Percentiles rank a stretch among this genome's conserved stretches.
Conservation (phyloP, 2,113 vertebrate genomes). For the Isurus oxyrinchus region DNA sequence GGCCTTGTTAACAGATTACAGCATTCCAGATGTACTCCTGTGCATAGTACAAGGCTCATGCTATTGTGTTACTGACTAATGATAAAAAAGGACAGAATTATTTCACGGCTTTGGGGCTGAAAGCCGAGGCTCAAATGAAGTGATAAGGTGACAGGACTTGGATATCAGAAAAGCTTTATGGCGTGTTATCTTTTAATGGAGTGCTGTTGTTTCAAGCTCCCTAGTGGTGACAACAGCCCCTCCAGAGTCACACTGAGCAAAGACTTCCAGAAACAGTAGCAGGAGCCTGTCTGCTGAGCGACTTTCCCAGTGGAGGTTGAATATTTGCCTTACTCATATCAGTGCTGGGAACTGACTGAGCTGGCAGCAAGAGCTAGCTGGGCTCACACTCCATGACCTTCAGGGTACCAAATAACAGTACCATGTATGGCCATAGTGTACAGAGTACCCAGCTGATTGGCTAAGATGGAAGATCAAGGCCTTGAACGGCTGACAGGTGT, state of each 20-base stretch:
- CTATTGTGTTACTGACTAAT: constrained; percentile 43
- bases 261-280: constrained; percentile 50
- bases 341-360: constrained; percentile 42
- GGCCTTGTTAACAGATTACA: constrained; percentile 60
- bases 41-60: constrained; percentile 42
- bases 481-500: constrained; percentile 57
- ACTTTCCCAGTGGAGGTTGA: constrained; percentile 46
- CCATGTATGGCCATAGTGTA: constrained; percentile 68
- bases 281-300: constrained; percentile 38
- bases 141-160: constrained; percentile 59
- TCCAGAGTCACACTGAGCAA: constrained; percentile 48
- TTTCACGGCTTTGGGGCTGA: constrained; percentile 56
- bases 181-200: constrained; percentile 49
- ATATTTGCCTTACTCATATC: constrained; percentile 54
- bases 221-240: constrained; percentile 52
- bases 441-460: constrained; percentile 58
- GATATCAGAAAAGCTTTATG: constrained; percentile 44
- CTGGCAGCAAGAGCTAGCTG: constrained; percentile 49
- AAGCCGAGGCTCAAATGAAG: constrained; percentile 47
- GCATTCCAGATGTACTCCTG: constrained; percentile 59
- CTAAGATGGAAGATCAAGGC: constrained; percentile 42
- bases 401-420: constrained; percentile 49
- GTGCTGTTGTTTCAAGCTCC: constrained; percentile 47
- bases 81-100: constrained; percentile 55
- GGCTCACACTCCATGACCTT: constrained; percentile 58